phyloP scores from a whole-genome alignment of 2,888 invertebrate species.

The Dicroscelio sp. region DNA sequence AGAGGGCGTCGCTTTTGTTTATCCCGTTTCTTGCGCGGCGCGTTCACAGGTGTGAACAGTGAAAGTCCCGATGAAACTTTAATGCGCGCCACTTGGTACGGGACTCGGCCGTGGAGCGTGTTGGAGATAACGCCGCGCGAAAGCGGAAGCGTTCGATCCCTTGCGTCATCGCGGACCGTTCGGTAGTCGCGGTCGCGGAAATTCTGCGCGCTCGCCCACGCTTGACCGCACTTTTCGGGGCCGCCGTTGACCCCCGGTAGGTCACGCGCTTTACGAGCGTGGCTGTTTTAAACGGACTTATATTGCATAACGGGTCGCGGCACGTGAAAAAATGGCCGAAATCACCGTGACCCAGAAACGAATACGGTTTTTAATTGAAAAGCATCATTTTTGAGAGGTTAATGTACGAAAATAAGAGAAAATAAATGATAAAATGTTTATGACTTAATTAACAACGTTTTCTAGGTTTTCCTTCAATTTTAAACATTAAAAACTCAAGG shows the following conservation, averaged over 20 bases:
- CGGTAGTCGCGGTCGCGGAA: slow-evolving; percentile 64
- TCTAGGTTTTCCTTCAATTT: no score
- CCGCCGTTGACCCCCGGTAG: slow-evolving; percentile 78
- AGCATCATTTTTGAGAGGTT: no score
- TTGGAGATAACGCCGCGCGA: slow-evolving; percentile 68
- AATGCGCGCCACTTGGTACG: slow-evolving; percentile 69
- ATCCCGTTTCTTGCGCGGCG: slow-evolving; percentile 50
- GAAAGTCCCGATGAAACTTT: slow-evolving; percentile 76
- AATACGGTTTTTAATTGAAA: no score
- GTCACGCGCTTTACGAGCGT: slow-evolving; percentile 69
- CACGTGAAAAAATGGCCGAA: slow-evolving; percentile 16
- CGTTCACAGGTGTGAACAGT: slow-evolving; percentile 74
- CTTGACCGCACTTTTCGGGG: slow-evolving; percentile 84
- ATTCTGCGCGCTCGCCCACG: slow-evolving; percentile 62
- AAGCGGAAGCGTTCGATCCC: slow-evolving; percentile 71
- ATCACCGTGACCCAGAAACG: neutral
- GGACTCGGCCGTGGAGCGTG: slow-evolving; percentile 54
- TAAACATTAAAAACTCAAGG: no score
- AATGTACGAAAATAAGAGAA: no score
- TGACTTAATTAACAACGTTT: no score
- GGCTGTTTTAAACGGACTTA: slow-evolving; percentile 81
- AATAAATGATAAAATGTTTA: no score
- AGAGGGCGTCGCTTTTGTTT: slow-evolving; percentile 58
- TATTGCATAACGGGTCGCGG: slow-evolving; percentile 82
- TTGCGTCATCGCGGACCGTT: slow-evolving; percentile 62